A percentile compares a stretch with the other conserved stretches of the same genome.
Conservation (phyloP, 2,113 vertebrate genomes). For the Platysternon megacephalum region DNA sequence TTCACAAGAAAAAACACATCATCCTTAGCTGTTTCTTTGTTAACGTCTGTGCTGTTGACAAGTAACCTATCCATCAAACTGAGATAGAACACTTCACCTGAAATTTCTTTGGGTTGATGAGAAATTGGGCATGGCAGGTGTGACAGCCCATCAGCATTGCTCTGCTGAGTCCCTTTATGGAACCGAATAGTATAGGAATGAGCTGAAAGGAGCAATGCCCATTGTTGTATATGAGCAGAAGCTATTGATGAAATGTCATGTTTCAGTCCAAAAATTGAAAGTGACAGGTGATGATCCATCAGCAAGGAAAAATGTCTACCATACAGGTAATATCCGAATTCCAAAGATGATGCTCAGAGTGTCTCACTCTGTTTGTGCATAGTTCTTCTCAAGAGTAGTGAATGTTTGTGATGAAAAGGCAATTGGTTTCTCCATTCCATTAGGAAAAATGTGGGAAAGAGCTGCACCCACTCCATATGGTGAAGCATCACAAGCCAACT, state of each 20-base stretch:
- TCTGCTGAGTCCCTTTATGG: background rate
- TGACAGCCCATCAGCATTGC: background rate
- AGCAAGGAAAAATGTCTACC: background rate
- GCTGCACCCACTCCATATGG: background rate
- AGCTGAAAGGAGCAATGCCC: background rate
- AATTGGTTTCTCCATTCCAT: background rate
- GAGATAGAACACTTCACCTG: no score
- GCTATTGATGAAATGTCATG: background rate
- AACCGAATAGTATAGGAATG: background rate
- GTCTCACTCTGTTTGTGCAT: background rate
- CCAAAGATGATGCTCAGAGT: background rate
- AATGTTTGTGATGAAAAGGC: background rate
- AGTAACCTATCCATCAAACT: background rate
- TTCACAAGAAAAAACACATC: background rate
- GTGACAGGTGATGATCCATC: background rate
- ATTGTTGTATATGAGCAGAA: background rate
- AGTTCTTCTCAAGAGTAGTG: background rate
- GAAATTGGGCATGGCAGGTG: background rate
- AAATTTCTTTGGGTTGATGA: background rate
- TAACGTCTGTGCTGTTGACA: background rate
- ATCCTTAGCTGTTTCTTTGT: background rate
- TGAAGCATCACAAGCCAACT: background rate
- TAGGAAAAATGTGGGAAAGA: background rate
- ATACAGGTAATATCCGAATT: background rate
- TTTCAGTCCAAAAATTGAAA: background rate